Evolutionary conservation across 2,797 vertebrate genomes (phyloP).

Genomic region (Tenualosa ilisha): DNA sequence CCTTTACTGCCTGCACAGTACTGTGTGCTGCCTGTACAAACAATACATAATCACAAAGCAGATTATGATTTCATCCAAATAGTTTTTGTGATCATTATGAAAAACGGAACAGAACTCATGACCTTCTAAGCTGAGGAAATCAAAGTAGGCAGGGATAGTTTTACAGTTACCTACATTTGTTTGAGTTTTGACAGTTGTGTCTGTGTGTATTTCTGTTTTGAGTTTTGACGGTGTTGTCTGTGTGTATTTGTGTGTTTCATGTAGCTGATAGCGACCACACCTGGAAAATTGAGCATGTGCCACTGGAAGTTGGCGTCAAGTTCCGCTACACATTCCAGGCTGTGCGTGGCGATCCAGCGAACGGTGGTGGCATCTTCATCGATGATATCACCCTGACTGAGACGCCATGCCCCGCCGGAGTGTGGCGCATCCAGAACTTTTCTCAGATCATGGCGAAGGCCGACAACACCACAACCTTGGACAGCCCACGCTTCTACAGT

Average conservation of each 20-base stretch:
- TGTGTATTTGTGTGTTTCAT: neutral
- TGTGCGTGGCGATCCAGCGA: constrained; percentile 67
- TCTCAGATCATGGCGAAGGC: constrained; percentile 69
- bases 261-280: constrained; percentile 70
- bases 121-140: neutral
- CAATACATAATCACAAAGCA: too few species aligned
- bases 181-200: neutral
- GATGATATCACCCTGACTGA: constrained; percentile 86
- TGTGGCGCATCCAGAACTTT: constrained; percentile 84
- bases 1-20: too few species aligned
- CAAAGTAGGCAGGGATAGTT: neutral
- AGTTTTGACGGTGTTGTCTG: neutral
- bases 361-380: constrained; percentile 78
- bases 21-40: too few species aligned
- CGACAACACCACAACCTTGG: neutral
- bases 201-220: too few species aligned
- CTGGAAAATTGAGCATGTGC: constrained; percentile 89
- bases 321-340: constrained; percentile 91
- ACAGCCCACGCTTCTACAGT: constrained; percentile 85
- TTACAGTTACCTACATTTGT: neutral
- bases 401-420: constrained; percentile 79
- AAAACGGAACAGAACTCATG: too few species aligned
- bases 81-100: too few species aligned
- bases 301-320: constrained; percentile 76
- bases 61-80: neutral